Base-by-base conservation (phyloP, 2,888 invertebrate genomes). In the Cheilosia variabilis region DNA sequence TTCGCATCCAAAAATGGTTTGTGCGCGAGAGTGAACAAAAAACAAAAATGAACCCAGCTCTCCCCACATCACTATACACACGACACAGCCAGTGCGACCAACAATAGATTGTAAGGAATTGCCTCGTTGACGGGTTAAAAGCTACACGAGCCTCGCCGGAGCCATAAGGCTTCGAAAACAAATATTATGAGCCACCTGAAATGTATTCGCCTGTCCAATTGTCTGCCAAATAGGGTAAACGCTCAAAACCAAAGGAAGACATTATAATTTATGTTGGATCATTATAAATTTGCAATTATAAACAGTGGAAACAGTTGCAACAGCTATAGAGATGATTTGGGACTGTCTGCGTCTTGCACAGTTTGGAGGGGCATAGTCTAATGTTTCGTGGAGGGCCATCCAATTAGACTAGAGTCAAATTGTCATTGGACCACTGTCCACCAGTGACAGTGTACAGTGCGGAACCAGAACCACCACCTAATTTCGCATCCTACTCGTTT, bases 231-330 rank as follows among this genome's bases (percentile, higher is more conserved):
- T 87, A 83, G 68, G 87, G 73, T 53, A 83, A 87, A 75, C 72
- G 62, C 53, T 83, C 73, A 76, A 72, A 79, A 73, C 77, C 71
- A 82, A 87, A 82, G 47, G 65, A 87, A 87, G 82, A 83, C 86
- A 87, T 87, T 87, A 87, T 87, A 87, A 87, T 87, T 87, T 87
- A 87, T 87, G 79, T 81, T 43, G 41, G 66, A 83, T 83, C 77
- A 87, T 87, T 87, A 87, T 87, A 87, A 83, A 87, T 87, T 87
- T 87, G 87, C 87, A 87, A 87, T 87, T 87, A 87, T 87, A 87
- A 87, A 73, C 73, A 57, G 82, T 27, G 24, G 4, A 19, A 41
- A 37, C 72, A 41, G 63, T 58, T 55, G 73, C 4, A 43, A 19
- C 45, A 22, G 31, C 5, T n/a, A 6, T n/a, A 19, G 13, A 7